These are phyloP conservation scores for Pentalonia nigronervosa DNA, from an alignment of 1,140 invertebrate species.

Conservation along the genomic window DNA sequence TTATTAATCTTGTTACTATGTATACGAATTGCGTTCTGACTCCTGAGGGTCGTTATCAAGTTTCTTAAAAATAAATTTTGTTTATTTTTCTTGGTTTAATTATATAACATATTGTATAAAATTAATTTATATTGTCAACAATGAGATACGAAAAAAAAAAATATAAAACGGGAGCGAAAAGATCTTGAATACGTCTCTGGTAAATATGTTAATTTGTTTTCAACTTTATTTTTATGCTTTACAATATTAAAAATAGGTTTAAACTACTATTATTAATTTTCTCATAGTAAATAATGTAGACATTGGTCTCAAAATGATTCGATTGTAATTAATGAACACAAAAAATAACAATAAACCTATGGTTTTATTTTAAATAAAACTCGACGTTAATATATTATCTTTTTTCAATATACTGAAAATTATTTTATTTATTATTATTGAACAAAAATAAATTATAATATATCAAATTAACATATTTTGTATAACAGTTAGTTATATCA, in stretches of 20 bases:
- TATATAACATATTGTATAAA: no score
- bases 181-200: not conserved
- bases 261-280: not conserved
- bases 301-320: not conserved
- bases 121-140: no score
- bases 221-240: not conserved
- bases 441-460: not conserved
- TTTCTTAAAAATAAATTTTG: no score
- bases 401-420: not conserved
- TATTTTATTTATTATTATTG: not conserved
- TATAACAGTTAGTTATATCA: not conserved
- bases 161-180: not conserved
- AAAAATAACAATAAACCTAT: not conserved
- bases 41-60: no score
- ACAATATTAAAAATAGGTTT: not conserved
- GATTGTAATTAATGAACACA: not conserved
- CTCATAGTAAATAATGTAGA: not conserved
- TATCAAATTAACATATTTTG: not conserved
- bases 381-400: not conserved
- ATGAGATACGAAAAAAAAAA: no score
- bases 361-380: not conserved
- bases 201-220: not conserved
- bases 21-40: not conserved
- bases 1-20: not conserved
- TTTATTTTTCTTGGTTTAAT: no score